These are phyloP conservation scores for Strigamia maritima DNA, from an alignment of 2,888 invertebrate species.

Conservation along the genomic window DNA sequence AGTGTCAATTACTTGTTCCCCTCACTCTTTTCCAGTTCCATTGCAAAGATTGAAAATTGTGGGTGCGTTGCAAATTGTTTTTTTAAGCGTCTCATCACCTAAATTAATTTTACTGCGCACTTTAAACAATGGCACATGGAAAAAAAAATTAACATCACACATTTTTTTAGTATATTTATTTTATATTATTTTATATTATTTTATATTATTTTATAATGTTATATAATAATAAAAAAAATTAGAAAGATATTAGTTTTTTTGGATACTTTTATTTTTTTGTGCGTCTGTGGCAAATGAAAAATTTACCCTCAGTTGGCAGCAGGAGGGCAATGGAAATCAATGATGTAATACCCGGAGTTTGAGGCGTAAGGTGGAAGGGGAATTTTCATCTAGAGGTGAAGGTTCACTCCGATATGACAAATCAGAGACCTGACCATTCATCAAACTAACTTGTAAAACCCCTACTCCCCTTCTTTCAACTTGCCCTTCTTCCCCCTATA, in stretches of 20 bases:
- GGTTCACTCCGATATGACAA: constrained; percentile 34
- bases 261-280: background rate
- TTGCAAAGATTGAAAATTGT: constrained; percentile 32
- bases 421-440: constrained; percentile 34
- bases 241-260: background rate
- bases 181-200: background rate
- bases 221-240: background rate
- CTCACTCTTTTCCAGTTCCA: constrained; percentile 32
- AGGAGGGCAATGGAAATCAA: constrained; percentile 34
- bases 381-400: constrained; percentile 34
- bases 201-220: background rate
- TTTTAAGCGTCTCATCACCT: constrained; percentile 27
- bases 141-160: background rate
- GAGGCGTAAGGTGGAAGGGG: constrained; percentile 34
- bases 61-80: constrained; percentile 34
- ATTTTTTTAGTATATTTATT: background rate
- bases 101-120: background rate
- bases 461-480: constrained; percentile 3
- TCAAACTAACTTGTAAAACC: constrained; percentile 13
- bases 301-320: constrained; percentile 27
- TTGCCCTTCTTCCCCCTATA: background rate
- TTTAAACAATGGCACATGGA: background rate
- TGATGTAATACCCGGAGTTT: constrained; percentile 32
- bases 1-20: constrained; percentile 32
- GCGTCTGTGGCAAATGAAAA: constrained; percentile 11